Conservation (phyloP, 2,113 vertebrate genomes). For the Clarias batrachus region DNA sequence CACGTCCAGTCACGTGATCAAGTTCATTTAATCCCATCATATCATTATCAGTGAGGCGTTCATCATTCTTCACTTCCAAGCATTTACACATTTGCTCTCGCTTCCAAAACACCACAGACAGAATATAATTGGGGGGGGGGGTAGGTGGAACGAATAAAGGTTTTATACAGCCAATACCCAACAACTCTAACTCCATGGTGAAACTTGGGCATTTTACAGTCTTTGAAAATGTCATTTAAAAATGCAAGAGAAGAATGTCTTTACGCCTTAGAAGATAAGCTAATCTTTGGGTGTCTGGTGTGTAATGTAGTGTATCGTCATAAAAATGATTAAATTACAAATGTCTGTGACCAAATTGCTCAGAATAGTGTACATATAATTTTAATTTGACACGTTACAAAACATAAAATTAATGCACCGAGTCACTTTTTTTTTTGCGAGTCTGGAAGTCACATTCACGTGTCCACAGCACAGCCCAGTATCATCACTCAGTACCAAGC, state of each 20-base stretch:
- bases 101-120: background rate
- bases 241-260: background rate
- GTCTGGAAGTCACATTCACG: background rate
- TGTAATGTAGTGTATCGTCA: background rate
- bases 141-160: background rate
- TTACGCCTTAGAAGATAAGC: background rate
- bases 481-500: background rate
- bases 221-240: background rate
- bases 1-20: slow-evolving; percentile 32
- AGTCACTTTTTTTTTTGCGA: background rate
- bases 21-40: slow-evolving; percentile 52
- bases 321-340: slow-evolving; percentile 2
- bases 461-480: background rate
- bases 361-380: background rate
- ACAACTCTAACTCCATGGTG: background rate
- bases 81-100: slow-evolving; percentile 37
- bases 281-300: background rate
- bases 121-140: background rate
- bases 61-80: slow-evolving; percentile 46
- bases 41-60: slow-evolving; percentile 49
- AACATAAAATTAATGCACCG: background rate
- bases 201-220: too few species aligned
- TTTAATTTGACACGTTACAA: background rate
- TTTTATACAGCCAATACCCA: background rate
- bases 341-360: background rate